Conservation (phyloP, 92 coral and sea anemone genomes). For the Nematostella vectensis region DNA sequence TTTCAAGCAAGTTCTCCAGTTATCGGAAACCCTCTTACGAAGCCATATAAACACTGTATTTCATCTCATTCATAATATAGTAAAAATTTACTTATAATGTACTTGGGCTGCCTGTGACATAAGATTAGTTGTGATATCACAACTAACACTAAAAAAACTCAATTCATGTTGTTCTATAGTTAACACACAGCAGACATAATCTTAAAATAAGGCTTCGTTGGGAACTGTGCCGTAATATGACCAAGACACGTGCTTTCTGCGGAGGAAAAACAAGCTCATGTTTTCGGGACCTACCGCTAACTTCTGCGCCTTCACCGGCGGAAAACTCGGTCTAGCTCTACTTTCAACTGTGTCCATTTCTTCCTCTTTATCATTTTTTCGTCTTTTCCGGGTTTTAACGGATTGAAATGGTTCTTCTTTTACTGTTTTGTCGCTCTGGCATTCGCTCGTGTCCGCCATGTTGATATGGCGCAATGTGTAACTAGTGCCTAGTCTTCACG, state of each 20-base stretch:
- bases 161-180: too few relatives aligned
- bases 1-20: too few relatives aligned
- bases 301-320: constrained; percentile 81
- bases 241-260: constrained; percentile 10
- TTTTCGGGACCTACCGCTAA: constrained; percentile 74
- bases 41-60: too few relatives aligned
- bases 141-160: too few relatives aligned
- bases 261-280: not conserved
- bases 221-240: too few relatives aligned
- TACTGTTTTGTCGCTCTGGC: constrained; percentile 10
- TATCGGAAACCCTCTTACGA: too few relatives aligned
- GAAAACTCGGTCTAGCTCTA: constrained; percentile 77
- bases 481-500: constrained; percentile 24
- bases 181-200: too few relatives aligned
- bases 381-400: constrained; percentile 64
- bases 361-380: constrained; percentile 66
- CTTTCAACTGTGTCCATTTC: constrained; percentile 78
- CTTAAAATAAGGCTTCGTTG: too few relatives aligned
- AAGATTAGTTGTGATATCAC: too few relatives aligned
- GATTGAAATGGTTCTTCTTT: constrained; percentile 62
- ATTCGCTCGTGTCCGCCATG: constrained; percentile 63
- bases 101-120: too few relatives aligned
- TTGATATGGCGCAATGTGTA: constrained; percentile 25
- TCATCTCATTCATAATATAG: too few relatives aligned
- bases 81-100: too few relatives aligned